These are phyloP conservation scores for Agrilus planipennis DNA, from an alignment of 1,140 invertebrate genomes.

Conservation along the genomic window DNA sequence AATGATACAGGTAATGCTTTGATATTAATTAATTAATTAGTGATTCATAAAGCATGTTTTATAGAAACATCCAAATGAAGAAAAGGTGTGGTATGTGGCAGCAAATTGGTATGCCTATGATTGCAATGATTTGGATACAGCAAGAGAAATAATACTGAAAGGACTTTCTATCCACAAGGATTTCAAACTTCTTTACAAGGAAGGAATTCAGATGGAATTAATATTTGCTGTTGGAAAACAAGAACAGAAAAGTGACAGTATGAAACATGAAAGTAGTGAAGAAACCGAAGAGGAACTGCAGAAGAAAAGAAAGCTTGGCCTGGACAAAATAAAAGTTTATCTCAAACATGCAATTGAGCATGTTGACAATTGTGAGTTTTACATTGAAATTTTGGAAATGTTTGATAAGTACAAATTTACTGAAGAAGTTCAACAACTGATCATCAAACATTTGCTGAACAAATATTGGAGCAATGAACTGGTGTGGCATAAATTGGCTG, in stretches of 20 bases:
- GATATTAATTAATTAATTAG: not conserved
- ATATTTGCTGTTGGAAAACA: not conserved
- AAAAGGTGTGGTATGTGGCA: conserved; percentile 15
- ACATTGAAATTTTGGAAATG: conserved; percentile 15
- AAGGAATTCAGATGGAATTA: conserved; percentile 14
- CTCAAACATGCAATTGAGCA: conserved; percentile 12
- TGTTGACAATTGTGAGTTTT: conserved; percentile 14
- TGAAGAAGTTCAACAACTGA: conserved; percentile 11
- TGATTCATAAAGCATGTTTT: not conserved
- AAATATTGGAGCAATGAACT: conserved; percentile 9
- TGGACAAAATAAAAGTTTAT: conserved; percentile 13
- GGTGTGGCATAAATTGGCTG: conserved; percentile 18
- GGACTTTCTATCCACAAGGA: conserved; percentile 15
- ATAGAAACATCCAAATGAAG: conserved; percentile 13
- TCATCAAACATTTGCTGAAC: conserved; percentile 14
- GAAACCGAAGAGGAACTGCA: too few relatives aligned
- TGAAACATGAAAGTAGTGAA: not conserved
- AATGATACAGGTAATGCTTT: conserved; percentile 18
- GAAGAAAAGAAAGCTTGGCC: conserved; percentile 10
- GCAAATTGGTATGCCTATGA: conserved; percentile 12
- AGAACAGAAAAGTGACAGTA: conserved; percentile 1
- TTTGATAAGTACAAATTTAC: conserved; percentile 14
- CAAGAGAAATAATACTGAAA: conserved; percentile 8
- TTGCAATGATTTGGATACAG: conserved; percentile 10
- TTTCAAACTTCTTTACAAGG: conserved; percentile 10